Conservation (phyloP, 53 echinoderm and acorn worm genomes). For the Astropecten irregularis region DNA sequence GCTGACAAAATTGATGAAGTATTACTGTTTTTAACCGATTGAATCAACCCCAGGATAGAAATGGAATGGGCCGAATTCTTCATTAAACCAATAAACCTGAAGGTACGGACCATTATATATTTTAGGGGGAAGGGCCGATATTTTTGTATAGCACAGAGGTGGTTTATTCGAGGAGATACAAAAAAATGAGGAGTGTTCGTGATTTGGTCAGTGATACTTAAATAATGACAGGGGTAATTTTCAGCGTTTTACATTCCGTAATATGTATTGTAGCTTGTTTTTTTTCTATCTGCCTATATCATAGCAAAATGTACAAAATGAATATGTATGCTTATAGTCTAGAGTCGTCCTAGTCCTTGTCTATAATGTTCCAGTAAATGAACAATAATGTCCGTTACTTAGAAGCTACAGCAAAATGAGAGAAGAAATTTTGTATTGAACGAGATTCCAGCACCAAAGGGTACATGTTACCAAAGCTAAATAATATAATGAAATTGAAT, state of each 20-base stretch:
- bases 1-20: not conserved
- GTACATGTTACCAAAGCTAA: too few relatives aligned
- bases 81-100: not conserved
- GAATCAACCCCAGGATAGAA: not conserved
- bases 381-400: too few relatives aligned
- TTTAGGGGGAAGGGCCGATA: constrained; percentile 44
- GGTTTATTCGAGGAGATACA: not conserved
- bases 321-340: too few relatives aligned
- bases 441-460: too few relatives aligned
- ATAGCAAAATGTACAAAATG: not conserved
- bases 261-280: not conserved
- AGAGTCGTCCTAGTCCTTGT: too few relatives aligned
- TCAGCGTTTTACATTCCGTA: constrained; percentile 37
- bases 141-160: constrained; percentile 24
- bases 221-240: not conserved
- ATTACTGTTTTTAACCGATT: constrained; percentile 11
- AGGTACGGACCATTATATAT: constrained; percentile 32
- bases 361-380: too few relatives aligned
- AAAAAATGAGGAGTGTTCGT: not conserved
- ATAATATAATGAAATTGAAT: too few relatives aligned
- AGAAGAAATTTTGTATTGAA: too few relatives aligned
- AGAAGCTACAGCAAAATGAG: too few relatives aligned
- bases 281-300: not conserved
- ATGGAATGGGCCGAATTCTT: constrained; percentile 5
- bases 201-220: constrained; percentile 7